Conservation (phyloP, 2,888 invertebrate species). For the Ceramica pisi region DNA sequence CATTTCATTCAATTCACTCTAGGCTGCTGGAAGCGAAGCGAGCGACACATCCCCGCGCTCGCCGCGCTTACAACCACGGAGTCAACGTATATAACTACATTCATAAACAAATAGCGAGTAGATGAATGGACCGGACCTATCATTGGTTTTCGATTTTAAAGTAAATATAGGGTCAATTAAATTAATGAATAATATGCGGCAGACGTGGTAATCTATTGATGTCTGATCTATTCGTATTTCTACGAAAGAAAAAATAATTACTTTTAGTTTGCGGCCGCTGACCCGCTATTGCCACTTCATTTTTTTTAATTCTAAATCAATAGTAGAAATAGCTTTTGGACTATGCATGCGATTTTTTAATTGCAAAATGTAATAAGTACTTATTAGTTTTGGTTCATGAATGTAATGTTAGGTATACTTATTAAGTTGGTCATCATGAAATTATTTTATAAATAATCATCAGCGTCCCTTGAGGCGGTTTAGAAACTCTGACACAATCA, state of each 20-base stretch:
- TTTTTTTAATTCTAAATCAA: no score
- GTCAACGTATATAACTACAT: neutral
- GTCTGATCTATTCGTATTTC: no score
- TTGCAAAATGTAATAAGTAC: no score
- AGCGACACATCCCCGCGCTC: neutral
- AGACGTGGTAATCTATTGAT: neutral
- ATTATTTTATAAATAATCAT: no score
- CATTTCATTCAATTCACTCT: neutral
- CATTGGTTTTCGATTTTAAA: neutral
- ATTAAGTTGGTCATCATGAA: no score
- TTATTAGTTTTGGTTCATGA: no score
- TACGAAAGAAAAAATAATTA: neutral
- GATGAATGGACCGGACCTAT: neutral
- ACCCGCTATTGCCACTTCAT: neutral
- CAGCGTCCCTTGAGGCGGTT: no score
- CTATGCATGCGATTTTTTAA: no score
- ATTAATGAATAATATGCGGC: neutral
- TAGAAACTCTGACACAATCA: no score
- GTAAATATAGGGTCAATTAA: neutral
- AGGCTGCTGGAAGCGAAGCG: no score
- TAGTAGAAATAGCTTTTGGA: no score
- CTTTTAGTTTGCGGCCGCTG: neutral
- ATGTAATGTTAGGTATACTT: no score
- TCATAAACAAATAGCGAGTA: neutral
- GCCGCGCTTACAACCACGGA: neutral